Conservation (phyloP, 1,140 invertebrate species). For the Tetramorium alpestre region DNA sequence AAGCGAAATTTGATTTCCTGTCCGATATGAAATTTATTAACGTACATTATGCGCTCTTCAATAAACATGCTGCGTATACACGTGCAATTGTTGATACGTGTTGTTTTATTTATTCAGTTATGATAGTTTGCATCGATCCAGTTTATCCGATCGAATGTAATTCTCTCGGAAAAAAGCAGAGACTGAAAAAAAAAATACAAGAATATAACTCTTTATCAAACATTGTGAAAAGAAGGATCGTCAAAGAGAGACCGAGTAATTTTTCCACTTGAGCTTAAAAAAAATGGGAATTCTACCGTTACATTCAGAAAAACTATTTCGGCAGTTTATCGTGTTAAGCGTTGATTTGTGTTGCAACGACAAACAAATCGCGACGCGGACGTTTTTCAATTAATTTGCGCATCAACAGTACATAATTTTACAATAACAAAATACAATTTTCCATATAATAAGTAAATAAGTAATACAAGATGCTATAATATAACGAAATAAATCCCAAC, state of each 20-base stretch:
- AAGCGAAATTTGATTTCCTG: constrained; percentile 42
- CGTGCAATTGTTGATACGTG: constrained; percentile 24
- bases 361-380: constrained; percentile 2
- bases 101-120: constrained; percentile 43
- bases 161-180: not conserved
- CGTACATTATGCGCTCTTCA: not conserved
- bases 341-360: constrained; percentile 18
- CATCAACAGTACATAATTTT: not conserved
- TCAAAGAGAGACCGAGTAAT: not conserved
- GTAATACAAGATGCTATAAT: not conserved
- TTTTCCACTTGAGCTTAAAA: not conserved
- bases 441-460: too few relatives aligned
- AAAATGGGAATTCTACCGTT: constrained; percentile 15
- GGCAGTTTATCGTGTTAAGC: not conserved
- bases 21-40: constrained; percentile 48
- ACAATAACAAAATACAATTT: not conserved
- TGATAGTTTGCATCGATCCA: constrained; percentile 24
- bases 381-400: constrained; percentile 10
- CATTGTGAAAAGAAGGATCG: not conserved
- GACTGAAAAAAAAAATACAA: not conserved
- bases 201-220: not conserved
- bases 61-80: constrained; percentile 26
- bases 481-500: not conserved
- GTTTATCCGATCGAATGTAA: constrained; percentile 26
- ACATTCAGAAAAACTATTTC: not conserved